Base-by-base conservation (phyloP, 1,140 invertebrate species). In the Drosophila mojavensis region DNA sequence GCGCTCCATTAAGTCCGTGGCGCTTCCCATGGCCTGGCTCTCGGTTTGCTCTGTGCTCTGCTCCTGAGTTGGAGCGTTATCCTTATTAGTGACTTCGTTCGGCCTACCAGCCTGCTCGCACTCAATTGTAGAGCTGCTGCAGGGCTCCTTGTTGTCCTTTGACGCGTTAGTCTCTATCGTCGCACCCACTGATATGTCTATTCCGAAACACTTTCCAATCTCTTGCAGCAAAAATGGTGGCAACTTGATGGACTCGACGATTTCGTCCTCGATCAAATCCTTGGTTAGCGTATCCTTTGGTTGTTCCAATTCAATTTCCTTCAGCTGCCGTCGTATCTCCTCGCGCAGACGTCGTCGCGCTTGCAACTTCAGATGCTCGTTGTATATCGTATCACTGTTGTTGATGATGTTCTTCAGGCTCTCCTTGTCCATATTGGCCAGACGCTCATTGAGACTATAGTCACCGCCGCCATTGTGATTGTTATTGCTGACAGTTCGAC, bases 361-460 rank as follows among this genome's bases (percentile, higher is more conserved):
- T 36, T 92, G 90, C 4, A 64, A 7, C 39, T 92, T 78, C 6
- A 92, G 47, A 11, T 88, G 86, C 36, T 85, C 89, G 58, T 92
- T 84, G 53, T 75, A 92, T 39, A 90, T 90, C 6, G 90, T 85
- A 28, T 82, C 79, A 9, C 88, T 64, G 43, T 79, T 91, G 45
- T 92, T 92, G 26, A 92, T 92, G 26, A 92, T 82, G 26, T 92
- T 71, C 50, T 85, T 90, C 0, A 92, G 79, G 17, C 70, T 67
- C 56, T 80, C 73, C 62, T 91, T 92, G 60, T 91, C 81, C 78
- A 92, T 82, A 5, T 43, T 84, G 15, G 80, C 90, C 28, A 92
- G 64, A n/a, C 78, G 76, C 17, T 81, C 79, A 50, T 63, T 69
- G 17, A 91, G 66, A 7, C 17, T 64, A 9, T 2, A 26, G 0